Percentiles rank a stretch among this genome's conserved stretches.
These are phyloP conservation scores for Omphaloscelis lunosa DNA, from an alignment of 2,888 invertebrate species.

Conservation along the genomic window DNA sequence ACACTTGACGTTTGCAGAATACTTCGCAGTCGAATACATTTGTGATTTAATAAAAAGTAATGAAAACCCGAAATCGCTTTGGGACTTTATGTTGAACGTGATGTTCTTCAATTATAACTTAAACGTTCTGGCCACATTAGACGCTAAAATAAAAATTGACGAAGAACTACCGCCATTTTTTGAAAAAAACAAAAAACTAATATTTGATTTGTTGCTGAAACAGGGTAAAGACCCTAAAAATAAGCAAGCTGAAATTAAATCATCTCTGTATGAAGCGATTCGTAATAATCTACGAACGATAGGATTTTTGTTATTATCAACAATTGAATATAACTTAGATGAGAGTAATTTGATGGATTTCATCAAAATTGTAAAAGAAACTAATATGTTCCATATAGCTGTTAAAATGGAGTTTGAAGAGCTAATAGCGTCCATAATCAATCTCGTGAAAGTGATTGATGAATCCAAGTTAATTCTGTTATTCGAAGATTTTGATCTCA, in stretches of 20 bases:
- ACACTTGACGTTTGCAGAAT: conserved; percentile 11
- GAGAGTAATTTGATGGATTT: conserved; percentile 8
- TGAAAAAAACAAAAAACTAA: background rate
- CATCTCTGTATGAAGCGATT: conserved; percentile 1
- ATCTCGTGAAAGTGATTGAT: background rate
- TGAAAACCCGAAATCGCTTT: background rate
- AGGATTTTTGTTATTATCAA: background rate
- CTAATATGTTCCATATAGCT: background rate
- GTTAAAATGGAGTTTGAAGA: conserved; percentile 4
- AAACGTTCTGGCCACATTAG: conserved; percentile 1
- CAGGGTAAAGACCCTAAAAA: background rate
- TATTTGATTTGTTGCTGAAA: background rate
- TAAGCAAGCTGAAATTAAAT: background rate
- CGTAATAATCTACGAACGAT: background rate
- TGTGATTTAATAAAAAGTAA: conserved; percentile 9
- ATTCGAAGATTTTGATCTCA: background rate
- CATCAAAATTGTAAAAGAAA: conserved; percentile 5
- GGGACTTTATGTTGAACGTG: background rate
- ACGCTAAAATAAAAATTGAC: conserved; percentile 3
- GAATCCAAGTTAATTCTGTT: background rate
- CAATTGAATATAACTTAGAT: background rate
- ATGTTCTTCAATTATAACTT: background rate
- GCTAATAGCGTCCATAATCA: background rate
- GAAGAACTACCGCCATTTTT: background rate
- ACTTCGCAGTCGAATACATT: conserved; percentile 30